Conservation (phyloP, 1,140 invertebrate genomes). For the Antheraea pernyi region DNA sequence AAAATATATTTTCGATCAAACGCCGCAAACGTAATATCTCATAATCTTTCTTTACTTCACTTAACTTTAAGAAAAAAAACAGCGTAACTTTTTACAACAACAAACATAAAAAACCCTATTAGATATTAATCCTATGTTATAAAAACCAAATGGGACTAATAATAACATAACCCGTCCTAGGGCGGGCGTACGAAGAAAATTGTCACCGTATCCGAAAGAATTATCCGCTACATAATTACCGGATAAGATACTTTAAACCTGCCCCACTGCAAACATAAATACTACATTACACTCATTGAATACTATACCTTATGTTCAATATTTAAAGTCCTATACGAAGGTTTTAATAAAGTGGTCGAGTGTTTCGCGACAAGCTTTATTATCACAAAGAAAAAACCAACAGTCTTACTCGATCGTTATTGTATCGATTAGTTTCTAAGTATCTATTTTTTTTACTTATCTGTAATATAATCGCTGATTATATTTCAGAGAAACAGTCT, state of each 20-base stretch:
- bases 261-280: slow-evolving; percentile 20
- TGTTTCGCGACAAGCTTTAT: slow-evolving; percentile 31
- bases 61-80: neutral
- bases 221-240: slow-evolving; percentile 45
- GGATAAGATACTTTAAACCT: slow-evolving; percentile 38
- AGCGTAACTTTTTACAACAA: neutral
- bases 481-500: slow-evolving; percentile 18
- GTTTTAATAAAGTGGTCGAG: slow-evolving; percentile 19
- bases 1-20: no score
- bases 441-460: slow-evolving; percentile 33
- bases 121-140: neutral
- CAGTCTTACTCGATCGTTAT: slow-evolving; percentile 11
- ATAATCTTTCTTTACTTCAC: no score
- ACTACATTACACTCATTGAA: slow-evolving; percentile 1
- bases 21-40: no score
- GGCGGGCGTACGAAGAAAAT: slow-evolving; percentile 35
- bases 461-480: slow-evolving; percentile 40
- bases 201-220: slow-evolving; percentile 40
- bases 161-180: slow-evolving; percentile 5
- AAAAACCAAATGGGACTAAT: neutral
- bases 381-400: slow-evolving; percentile 40
- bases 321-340: slow-evolving; percentile 3
- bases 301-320: slow-evolving; percentile 16
- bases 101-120: neutral
- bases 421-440: slow-evolving; percentile 50